Percentiles rank a stretch among this genome's conserved stretches.
These are phyloP conservation scores for Phorcus lineatus DNA, from an alignment of 2,888 invertebrate species.

Conservation along the genomic window DNA sequence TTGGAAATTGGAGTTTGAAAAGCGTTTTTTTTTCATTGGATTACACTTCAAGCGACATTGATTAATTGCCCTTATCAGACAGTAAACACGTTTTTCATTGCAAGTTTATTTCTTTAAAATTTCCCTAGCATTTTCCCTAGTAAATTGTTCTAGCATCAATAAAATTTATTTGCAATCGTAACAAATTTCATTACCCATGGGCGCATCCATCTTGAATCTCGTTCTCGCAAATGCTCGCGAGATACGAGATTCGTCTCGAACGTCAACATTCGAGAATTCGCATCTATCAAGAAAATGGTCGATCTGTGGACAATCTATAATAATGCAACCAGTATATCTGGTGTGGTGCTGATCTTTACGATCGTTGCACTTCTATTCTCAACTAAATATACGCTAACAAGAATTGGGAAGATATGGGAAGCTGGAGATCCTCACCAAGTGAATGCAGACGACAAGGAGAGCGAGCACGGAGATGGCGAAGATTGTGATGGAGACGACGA, in stretches of 20 bases:
- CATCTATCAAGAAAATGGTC: slow-evolving; percentile 5
- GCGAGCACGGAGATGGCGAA: neutral
- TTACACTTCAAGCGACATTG: too few species aligned
- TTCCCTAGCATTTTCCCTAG: too few species aligned
- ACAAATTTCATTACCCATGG: slow-evolving; percentile 33
- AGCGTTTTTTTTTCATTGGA: too few species aligned
- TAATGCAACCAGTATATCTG: neutral
- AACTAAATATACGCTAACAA: slow-evolving; percentile 45
- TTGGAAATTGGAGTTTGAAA: too few species aligned
- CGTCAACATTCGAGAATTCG: neutral
- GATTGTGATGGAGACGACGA: slow-evolving; percentile 3
- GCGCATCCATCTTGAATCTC: slow-evolving; percentile 49
- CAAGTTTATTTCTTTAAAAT: too few species aligned
- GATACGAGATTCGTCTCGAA: neutral
- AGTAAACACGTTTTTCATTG: too few species aligned
- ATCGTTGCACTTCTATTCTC: slow-evolving; percentile 42
- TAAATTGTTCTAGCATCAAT: too few species aligned
- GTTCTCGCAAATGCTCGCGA: neutral
- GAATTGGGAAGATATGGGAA: slow-evolving; percentile 46
- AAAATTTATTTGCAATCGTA: neutral
- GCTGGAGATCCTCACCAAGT: slow-evolving; percentile 32
- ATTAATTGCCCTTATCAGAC: too few species aligned
- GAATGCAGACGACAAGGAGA: slow-evolving; percentile 2
- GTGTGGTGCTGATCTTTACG: slow-evolving; percentile 37
- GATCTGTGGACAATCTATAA: neutral